These are phyloP conservation scores for Gymnosoma rotundatum DNA, from an alignment of 2,888 invertebrate species.

Conservation along the genomic window DNA sequence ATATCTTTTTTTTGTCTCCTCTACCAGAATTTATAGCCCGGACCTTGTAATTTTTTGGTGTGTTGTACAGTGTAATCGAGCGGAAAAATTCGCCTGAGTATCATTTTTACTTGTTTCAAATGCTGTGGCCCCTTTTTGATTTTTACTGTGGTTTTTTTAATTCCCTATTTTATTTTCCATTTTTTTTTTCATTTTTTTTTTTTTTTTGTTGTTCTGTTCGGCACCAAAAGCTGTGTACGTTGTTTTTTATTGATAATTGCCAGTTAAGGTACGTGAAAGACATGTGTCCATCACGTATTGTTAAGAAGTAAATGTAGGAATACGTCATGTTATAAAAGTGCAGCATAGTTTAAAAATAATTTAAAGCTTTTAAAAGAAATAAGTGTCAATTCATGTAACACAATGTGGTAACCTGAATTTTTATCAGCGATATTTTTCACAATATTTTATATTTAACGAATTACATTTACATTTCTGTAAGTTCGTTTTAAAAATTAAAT, in stretches of 20 bases:
- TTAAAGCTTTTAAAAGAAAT: not conserved
- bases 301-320: not conserved
- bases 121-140: not conserved
- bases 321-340: too few species aligned
- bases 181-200: not conserved
- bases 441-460: too few species aligned
- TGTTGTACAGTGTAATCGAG: too few species aligned
- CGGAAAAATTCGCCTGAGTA: conserved; percentile 24
- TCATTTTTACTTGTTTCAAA: conserved; percentile 53
- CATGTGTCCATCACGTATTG: conserved; percentile 53
- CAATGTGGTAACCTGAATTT: too few species aligned
- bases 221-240: conserved; percentile 38
- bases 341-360: not conserved
- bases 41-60: too few species aligned
- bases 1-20: too few species aligned
- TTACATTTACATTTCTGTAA: too few species aligned
- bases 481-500: conserved; percentile 18
- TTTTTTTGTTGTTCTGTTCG: not conserved
- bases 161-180: not conserved
- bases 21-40: too few species aligned
- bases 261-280: conserved; percentile 13
- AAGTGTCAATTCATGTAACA: too few species aligned
- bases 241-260: conserved; percentile 58
- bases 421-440: too few species aligned
- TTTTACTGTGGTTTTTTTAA: not conserved